Percentiles rank a stretch among this genome's conserved stretches.
These are phyloP conservation scores for Hypomecis atomaria DNA, from an alignment of 2,888 invertebrate species.

Conservation along the genomic window DNA sequence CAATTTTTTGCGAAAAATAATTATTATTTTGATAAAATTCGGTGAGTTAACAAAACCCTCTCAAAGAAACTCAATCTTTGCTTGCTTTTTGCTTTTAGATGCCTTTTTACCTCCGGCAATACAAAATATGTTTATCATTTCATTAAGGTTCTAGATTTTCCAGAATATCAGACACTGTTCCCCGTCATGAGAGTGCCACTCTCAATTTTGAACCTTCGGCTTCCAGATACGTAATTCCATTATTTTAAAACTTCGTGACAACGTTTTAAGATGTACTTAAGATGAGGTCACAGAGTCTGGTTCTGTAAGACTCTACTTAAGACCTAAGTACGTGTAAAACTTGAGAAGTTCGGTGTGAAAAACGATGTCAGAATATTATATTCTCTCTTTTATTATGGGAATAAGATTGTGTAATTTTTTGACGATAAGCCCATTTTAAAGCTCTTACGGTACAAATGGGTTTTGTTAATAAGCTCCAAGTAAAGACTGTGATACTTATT, in stretches of 20 bases:
- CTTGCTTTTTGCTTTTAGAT: no score
- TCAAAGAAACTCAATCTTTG: no score
- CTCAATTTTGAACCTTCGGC: conserved; percentile 8
- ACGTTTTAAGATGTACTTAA: conserved; percentile 13
- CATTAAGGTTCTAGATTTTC: background rate
- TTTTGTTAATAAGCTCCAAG: no score
- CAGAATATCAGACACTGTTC: background rate
- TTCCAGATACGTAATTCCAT: conserved; percentile 9
- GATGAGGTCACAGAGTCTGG: conserved; percentile 13
- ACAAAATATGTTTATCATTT: no score
- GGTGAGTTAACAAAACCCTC: no score
- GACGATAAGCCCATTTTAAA: no score
- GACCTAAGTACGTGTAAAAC: background rate
- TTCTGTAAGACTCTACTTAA: background rate
- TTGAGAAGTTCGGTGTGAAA: background rate
- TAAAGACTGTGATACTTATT: no score
- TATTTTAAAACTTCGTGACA: conserved; percentile 17
- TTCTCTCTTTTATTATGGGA: background rate
- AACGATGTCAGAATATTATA: background rate
- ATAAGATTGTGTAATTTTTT: no score
- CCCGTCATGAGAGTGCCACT: background rate
- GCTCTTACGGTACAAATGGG: no score
- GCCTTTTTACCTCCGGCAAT: no score
- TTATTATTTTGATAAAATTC: no score
- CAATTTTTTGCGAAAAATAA: no score